phyloP scores from a whole-genome alignment of 1,140 invertebrate genomes.

The Zaprionus inermis region DNA sequence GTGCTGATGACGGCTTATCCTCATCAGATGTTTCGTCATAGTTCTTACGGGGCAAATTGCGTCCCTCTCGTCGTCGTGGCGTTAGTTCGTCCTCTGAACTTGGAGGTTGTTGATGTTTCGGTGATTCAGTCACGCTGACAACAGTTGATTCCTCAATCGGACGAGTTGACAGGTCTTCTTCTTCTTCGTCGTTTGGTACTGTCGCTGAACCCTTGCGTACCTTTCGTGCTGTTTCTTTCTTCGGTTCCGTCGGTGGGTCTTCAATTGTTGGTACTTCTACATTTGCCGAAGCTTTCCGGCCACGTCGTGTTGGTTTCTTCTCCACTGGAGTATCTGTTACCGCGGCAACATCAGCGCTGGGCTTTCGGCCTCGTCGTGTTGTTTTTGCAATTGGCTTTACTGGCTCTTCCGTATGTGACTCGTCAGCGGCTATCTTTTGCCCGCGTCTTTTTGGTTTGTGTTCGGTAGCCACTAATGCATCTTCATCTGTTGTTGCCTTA shows the following conservation, averaged over 20 bases:
- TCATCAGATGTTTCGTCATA: slow-evolving; percentile 73
- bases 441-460: slow-evolving; percentile 22
- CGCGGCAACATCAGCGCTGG: slow-evolving; percentile 13
- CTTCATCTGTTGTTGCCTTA: slow-evolving; percentile 7
- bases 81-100: slow-evolving; percentile 54
- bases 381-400: not conserved
- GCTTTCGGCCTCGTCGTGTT: slow-evolving; percentile 24
- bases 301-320: slow-evolving; percentile 41
- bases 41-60: slow-evolving; percentile 69
- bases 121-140: not conserved
- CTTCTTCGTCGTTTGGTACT: not conserved
- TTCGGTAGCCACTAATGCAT: not conserved
- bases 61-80: slow-evolving; percentile 63
- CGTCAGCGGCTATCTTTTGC: slow-evolving; percentile 16
- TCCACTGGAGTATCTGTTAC: not conserved
- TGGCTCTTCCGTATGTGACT: not conserved
- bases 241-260: slow-evolving; percentile 15
- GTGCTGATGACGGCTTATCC: slow-evolving; percentile 47
- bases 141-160: slow-evolving; percentile 1
- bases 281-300: slow-evolving; percentile 40
- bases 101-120: slow-evolving; percentile 1
- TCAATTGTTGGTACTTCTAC: slow-evolving; percentile 22
- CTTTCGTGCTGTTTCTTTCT: slow-evolving; percentile 43
- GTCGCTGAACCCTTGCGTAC: slow-evolving; percentile 34
- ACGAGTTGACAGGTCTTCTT: not conserved